Evolutionary conservation across 2,888 invertebrate genomes (phyloP).

Genomic region (Pristionchus japonicus): DNA sequence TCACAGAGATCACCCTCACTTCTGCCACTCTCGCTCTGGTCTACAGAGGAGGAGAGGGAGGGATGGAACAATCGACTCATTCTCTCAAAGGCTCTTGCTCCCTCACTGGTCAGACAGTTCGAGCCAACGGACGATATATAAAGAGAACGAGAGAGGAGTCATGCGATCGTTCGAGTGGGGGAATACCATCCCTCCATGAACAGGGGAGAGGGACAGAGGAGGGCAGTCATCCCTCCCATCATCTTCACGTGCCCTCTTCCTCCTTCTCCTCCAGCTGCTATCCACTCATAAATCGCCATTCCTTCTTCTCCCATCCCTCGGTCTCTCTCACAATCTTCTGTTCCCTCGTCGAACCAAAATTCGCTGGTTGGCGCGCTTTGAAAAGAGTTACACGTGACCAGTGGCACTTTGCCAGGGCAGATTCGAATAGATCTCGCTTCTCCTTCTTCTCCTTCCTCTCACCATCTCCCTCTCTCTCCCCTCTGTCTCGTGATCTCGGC

Average conservation of each 20-base stretch:
- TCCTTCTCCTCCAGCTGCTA: neutral
- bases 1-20: neutral
- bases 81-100: too few relatives aligned
- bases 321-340: neutral
- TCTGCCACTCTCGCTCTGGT: neutral
- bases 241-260: neutral
- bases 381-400: conserved; percentile 2
- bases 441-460: neutral
- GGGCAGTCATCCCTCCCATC: neutral
- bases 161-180: neutral
- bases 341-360: neutral
- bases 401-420: neutral
- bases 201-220: neutral
- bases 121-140: neutral
- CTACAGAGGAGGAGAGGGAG: neutral
- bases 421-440: neutral
- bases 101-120: neutral
- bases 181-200: neutral
- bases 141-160: too few relatives aligned
- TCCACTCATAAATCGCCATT: neutral
- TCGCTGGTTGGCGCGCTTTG: neutral
- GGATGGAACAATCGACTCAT: neutral
- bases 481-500: neutral
- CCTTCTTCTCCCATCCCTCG: neutral
- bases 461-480: neutral